A percentile compares a stretch with the other conserved stretches of the same genome.
Evolutionary conservation across 2,888 invertebrate species (phyloP).

Genomic region (Synergus gifuensis): DNA sequence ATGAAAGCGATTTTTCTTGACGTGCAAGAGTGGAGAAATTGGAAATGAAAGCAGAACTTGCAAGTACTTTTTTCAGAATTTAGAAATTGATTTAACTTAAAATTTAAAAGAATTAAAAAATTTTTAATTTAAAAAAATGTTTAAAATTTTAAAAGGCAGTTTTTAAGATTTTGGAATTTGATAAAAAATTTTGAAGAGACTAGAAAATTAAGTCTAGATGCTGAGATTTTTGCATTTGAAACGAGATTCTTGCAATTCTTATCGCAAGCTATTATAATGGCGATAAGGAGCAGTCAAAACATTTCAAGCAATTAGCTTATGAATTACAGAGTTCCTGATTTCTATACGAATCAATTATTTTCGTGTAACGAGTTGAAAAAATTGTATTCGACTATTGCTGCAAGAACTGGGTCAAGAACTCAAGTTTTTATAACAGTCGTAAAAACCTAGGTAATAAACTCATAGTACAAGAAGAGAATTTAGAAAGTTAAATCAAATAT

Average conservation of each 20-base stretch:
- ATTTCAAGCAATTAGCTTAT: not conserved
- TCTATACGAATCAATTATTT: not conserved
- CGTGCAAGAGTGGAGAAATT: not conserved
- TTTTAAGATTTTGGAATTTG: not conserved
- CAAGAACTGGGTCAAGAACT: slow-evolving; percentile 6
- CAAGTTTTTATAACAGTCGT: not conserved
- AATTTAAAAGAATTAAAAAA: too few species aligned
- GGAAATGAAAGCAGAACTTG: not conserved
- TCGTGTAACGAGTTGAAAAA: not conserved
- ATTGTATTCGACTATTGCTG: not conserved
- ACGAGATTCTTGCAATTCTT: not conserved
- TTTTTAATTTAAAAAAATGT: too few species aligned
- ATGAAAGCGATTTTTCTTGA: slow-evolving; percentile 51
- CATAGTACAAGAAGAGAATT: not conserved
- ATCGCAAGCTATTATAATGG: slow-evolving; percentile 3
- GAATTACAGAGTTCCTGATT: not conserved
- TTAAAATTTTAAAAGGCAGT: too few species aligned
- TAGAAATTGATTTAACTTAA: too few species aligned
- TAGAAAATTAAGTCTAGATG: not conserved
- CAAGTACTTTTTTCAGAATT: not conserved
- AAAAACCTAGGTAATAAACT: not conserved
- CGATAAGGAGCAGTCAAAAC: slow-evolving; percentile 27
- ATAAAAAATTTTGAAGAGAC: too few species aligned
- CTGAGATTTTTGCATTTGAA: not conserved
- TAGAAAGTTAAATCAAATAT: not conserved